These are phyloP conservation scores for Falco peregrinus DNA, from an alignment of 2,797 vertebrate genomes.

Conservation along the genomic window DNA sequence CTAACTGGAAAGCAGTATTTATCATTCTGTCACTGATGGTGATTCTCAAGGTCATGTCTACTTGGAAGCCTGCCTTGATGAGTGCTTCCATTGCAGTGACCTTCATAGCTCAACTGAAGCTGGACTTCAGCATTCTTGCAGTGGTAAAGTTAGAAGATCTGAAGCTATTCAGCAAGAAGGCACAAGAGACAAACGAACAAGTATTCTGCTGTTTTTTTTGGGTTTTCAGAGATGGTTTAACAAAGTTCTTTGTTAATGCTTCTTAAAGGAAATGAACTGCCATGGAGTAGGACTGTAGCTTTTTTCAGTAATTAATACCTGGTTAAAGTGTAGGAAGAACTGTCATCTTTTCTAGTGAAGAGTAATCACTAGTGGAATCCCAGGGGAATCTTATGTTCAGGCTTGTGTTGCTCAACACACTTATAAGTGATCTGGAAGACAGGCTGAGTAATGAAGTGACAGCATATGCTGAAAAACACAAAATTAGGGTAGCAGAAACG, in stretches of 20 bases:
- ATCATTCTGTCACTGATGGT: rapidly evolving
- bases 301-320: background rate
- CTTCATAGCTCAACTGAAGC: background rate
- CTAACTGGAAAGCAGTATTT: background rate
- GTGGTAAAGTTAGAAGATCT: background rate
- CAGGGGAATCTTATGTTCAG: background rate
- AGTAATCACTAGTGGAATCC: background rate
- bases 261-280: background rate
- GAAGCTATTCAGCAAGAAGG: background rate
- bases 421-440: background rate
- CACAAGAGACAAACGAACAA: background rate
- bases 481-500: background rate
- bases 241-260: background rate
- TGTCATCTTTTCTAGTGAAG: background rate
- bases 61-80: background rate
- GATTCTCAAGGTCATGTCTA: slow-evolving; percentile 26
- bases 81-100: slow-evolving; percentile 1
- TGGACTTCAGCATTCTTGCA: too few relatives aligned
- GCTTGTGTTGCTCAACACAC: background rate
- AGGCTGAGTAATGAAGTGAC: background rate
- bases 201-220: background rate
- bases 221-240: background rate
- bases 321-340: background rate
- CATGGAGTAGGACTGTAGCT: background rate
- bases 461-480: background rate